Evolutionary conservation across 1,140 invertebrate species (phyloP).

Genomic region (Caenorhabditis inopinata): DNA sequence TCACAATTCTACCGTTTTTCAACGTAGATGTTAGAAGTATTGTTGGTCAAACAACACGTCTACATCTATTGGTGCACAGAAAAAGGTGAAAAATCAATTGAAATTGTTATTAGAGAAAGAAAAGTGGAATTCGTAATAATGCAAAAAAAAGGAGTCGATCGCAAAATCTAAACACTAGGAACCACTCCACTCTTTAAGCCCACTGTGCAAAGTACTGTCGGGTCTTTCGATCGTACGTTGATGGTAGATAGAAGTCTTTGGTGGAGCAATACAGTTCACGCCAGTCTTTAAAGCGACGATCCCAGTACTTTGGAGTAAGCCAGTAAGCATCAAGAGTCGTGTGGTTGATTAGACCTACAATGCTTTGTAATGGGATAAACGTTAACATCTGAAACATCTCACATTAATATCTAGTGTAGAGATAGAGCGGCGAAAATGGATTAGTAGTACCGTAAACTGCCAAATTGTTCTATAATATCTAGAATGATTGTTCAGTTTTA

Average conservation of each 20-base stretch:
- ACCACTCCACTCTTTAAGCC: conserved; percentile 3
- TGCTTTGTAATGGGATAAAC: neutral
- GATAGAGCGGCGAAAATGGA: conserved; percentile 41
- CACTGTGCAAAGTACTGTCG: conserved; percentile 47
- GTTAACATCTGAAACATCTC: neutral
- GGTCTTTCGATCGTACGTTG: conserved; percentile 49
- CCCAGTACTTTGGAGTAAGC: conserved; percentile 49
- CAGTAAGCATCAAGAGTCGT: conserved; percentile 49
- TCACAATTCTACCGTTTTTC: neutral
- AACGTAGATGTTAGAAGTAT: conserved; percentile 9
- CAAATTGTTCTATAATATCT: conserved; percentile 15
- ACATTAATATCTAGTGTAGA: conserved; percentile 41
- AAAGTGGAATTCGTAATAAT: neutral
- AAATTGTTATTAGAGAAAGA: neutral
- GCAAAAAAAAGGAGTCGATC: conserved; percentile 2
- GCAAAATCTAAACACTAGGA: conserved; percentile 15
- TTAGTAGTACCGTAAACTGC: conserved; percentile 47
- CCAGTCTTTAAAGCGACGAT: conserved; percentile 50
- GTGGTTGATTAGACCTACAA: conserved; percentile 47
- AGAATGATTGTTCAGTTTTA: neutral
- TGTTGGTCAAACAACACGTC: neutral
- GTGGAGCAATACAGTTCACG: conserved; percentile 43
- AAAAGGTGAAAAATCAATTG: neutral
- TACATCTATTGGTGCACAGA: neutral
- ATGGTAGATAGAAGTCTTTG: conserved; percentile 33